These are phyloP conservation scores for Vollenhovia emeryi DNA, from an alignment of 1,140 invertebrate species.

Conservation along the genomic window DNA sequence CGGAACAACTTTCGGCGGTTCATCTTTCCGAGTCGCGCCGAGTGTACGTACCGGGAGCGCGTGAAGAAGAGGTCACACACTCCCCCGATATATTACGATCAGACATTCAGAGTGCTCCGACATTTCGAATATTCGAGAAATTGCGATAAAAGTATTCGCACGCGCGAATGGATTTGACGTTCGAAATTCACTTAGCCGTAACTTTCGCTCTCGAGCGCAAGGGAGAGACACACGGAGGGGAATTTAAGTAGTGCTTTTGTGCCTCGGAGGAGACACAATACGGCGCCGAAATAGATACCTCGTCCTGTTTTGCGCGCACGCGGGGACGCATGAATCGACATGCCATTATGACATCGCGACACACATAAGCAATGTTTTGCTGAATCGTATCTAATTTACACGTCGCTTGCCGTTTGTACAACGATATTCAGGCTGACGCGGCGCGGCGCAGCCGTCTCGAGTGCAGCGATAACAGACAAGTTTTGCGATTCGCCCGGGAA, in stretches of 20 bases:
- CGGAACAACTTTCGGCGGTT: not conserved
- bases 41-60: not conserved
- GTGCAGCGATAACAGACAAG: conserved; percentile 26
- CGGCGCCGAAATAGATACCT: conserved; percentile 4
- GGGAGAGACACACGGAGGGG: not conserved
- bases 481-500: conserved; percentile 51
- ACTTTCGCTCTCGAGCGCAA: not conserved
- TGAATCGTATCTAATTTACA: conserved; percentile 61
- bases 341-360: conserved; percentile 32
- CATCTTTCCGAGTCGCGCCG: not conserved
- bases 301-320: not conserved
- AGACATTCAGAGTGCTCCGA: not conserved
- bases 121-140: not conserved
- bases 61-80: not conserved
- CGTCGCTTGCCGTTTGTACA: conserved; percentile 40
- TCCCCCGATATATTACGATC: not conserved
- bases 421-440: conserved; percentile 40
- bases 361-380: conserved; percentile 37
- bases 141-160: not conserved
- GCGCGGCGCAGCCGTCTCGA: conserved; percentile 37
- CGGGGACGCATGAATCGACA: conserved; percentile 31
- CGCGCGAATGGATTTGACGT: not conserved
- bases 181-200: not conserved
- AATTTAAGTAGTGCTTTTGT: conserved; percentile 21
- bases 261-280: not conserved